Base-by-base conservation (phyloP, 2,113 vertebrate genomes). In the Ciconia stormi region DNA sequence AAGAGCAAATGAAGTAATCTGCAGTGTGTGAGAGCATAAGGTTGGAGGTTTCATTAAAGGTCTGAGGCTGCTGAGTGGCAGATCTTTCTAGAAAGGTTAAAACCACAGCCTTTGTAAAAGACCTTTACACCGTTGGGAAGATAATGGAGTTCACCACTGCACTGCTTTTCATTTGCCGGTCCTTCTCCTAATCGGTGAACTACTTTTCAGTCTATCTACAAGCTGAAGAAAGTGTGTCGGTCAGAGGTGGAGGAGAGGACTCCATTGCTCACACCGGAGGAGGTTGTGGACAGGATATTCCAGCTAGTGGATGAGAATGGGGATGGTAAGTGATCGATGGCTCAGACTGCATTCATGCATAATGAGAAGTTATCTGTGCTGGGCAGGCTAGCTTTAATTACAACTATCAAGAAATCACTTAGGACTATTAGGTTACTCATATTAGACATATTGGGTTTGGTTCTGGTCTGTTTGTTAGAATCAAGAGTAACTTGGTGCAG, bases 211-310 rank as follows among this genome's bases (percentile, higher is more conserved):
- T 98, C 99, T 1, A 99, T 99, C 93, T 99, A 99, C 97, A 98
- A 98, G 90, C 97, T 99, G 96, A 99, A 99, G 98, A 99, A 98
- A 96, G 99, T 99, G 65, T 99, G 99, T 46, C 98, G 98, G 13
- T 97, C 98, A 0, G 98, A 99, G n/a, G 94, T 97, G 74, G 95
- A 96, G 46, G 98, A 98, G 65, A 98, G 98, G 25, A 98, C 97
- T 63, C 98, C 98, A 16, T 77, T 99, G 87, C 98, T 99, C 82
- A 99, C 98, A 0, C 99, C 99, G 0, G 99, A 99, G 97, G 98
- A 99, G 97, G 99, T 99, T 47, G 99, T 99, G 93, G 99, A 99
- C 95, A 98, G 99, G 95, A 99, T 99, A 99, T 99, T 99, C 92
- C 98, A 99, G 92, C 95, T 99, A 93, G 99, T 99, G 97, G 99